phyloP scores from a whole-genome alignment of 2,113 vertebrate genomes.

The Lota lota region DNA sequence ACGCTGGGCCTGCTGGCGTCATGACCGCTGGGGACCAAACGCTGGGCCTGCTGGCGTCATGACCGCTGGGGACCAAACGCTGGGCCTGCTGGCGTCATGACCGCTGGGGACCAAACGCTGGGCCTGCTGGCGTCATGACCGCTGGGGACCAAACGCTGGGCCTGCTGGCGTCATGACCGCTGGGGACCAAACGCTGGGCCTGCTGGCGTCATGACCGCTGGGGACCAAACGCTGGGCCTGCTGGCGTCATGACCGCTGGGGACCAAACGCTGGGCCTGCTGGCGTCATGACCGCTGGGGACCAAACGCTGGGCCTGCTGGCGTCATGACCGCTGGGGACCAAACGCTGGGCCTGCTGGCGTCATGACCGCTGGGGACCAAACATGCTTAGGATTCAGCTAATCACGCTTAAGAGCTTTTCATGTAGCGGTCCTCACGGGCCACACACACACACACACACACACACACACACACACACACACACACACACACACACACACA shows the following conservation, averaged over 20 bases:
- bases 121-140: constrained; percentile 20
- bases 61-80: constrained; percentile 25
- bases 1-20: constrained; percentile 18
- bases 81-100: constrained; percentile 24
- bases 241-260: constrained; percentile 21
- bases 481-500: too few relatives aligned
- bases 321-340: constrained; percentile 19
- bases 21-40: constrained; percentile 29
- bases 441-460: too few relatives aligned
- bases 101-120: constrained; percentile 26
- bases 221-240: constrained; percentile 27
- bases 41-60: constrained; percentile 22
- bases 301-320: constrained; percentile 24
- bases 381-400: constrained; percentile 56
- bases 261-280: constrained; percentile 22
- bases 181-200: constrained; percentile 26
- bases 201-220: constrained; percentile 18
- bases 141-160: constrained; percentile 27
- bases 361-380: constrained; percentile 26
- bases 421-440: constrained; percentile 7
- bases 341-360: constrained; percentile 32
- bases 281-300: constrained; percentile 22
- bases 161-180: constrained; percentile 19
- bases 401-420: constrained; percentile 57
- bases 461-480: too few relatives aligned